Percentiles rank a stretch among this genome's conserved stretches.
phyloP scores from a whole-genome alignment of 1,140 invertebrate genomes.

The Cecropterus lyciades region DNA sequence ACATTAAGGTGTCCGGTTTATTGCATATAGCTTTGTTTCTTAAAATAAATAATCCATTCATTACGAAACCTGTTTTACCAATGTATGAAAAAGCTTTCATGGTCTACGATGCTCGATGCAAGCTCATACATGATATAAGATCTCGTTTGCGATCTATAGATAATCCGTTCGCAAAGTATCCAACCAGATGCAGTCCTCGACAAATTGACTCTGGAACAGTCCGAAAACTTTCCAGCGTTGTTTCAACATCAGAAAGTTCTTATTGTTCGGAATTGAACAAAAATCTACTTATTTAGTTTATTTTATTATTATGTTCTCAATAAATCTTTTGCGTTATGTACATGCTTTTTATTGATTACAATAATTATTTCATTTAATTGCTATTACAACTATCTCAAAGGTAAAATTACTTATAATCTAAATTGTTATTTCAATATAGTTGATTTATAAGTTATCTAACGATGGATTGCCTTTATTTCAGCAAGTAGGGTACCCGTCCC shows the following conservation, averaged over 20 bases:
- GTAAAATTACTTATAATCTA: not conserved
- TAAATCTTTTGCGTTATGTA: not conserved
- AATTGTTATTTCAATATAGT: too few relatives aligned
- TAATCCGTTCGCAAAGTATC: slow-evolving; percentile 76
- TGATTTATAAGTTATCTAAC: not conserved
- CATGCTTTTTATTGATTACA: too few relatives aligned
- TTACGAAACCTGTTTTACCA: slow-evolving; percentile 42
- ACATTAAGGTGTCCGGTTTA: slow-evolving; percentile 73
- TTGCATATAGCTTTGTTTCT: slow-evolving; percentile 84
- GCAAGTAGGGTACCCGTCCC: slow-evolving; percentile 99
- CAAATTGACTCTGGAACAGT: slow-evolving; percentile 38
- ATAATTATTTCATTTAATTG: too few relatives aligned
- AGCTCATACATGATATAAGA: slow-evolving; percentile 65
- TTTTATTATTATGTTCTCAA: not conserved
- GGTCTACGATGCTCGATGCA: slow-evolving; percentile 68
- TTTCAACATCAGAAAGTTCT: slow-evolving; percentile 21
- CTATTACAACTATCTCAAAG: not conserved
- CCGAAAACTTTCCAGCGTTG: slow-evolving; percentile 39
- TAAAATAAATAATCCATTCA: slow-evolving; percentile 80
- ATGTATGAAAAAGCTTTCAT: slow-evolving; percentile 68
- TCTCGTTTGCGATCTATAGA: slow-evolving; percentile 74
- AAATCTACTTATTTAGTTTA: not conserved
- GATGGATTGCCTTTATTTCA: slow-evolving; percentile 51
- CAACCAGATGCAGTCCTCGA: slow-evolving; percentile 54
- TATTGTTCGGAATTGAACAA: slow-evolving; percentile 8